Base-by-base conservation (phyloP, 1,140 invertebrate genomes). In the Pseudobourletiella spinata region DNA sequence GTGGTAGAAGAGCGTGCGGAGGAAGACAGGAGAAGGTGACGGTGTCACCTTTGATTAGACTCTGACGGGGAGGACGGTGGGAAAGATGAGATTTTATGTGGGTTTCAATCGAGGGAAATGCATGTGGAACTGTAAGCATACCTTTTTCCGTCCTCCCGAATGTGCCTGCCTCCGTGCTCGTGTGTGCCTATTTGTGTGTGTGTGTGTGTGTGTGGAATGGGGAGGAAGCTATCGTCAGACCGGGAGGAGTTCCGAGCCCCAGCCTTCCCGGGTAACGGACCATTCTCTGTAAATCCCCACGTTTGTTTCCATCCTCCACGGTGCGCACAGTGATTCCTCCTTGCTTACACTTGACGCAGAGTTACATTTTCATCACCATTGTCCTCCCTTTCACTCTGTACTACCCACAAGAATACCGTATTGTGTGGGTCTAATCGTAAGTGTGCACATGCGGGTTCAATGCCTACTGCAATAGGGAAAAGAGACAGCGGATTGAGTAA, bases 211-310 rank as follows among this genome's bases (percentile, higher is more conserved):
- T 42, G 35, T 16, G 44, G 11, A 8, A 18, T 26, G n/a, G 30
- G 16, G 25, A 26, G 25, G 22, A 52, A 26, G 50, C 24, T 24
- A 16, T 26, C 4, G 30, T 20, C 26, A 46, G 50, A 59, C n/a
- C 57, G 44, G 57, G 57, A 59, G 57, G 57, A 59, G 57, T 48
- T 22, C 16, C 26, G 42, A 60, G 58, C 30, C 48, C 51, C 58
- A 42, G 39, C 48, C 48, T 60, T 20, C 22, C 20, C 20, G 4
- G 29, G 25, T 30, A 24, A 16, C 32, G 58, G 58, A 60, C 58
- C 58, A 60, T 60, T 60, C 58, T 51, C 15, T 20, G 11, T 20
- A 60, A 60, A 60, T 52, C 32, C 46, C 46, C 32, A 18, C 43
- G 6, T 22, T 14, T 59, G 18, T 60, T 29, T 28, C 48, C 30